Percentiles rank a stretch among this genome's conserved stretches.
Evolutionary conservation across 1,140 invertebrate species (phyloP).

Genomic region (Choristoneura fumiferana): DNA sequence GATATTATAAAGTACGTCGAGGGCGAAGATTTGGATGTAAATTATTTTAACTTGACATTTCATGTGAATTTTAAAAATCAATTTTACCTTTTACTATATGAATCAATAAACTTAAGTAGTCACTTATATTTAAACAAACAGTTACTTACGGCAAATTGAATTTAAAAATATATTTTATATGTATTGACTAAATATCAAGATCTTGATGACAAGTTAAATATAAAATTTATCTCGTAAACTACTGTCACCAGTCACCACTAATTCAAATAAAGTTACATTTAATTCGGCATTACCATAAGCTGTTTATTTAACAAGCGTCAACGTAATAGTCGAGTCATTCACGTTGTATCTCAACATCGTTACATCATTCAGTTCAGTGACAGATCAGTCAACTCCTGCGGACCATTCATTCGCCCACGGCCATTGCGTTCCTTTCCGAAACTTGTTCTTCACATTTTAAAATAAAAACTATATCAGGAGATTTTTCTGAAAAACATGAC

Average conservation of each 20-base stretch:
- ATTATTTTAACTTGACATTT: too few relatives aligned
- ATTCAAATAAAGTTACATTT: constrained; percentile 11
- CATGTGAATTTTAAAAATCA: too few relatives aligned
- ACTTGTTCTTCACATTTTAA: constrained; percentile 17
- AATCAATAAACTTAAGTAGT: too few relatives aligned
- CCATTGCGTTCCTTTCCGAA: constrained; percentile 22
- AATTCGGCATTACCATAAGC: constrained; percentile 7
- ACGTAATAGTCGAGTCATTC: constrained; percentile 33
- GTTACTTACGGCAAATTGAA: too few relatives aligned
- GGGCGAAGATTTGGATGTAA: too few relatives aligned
- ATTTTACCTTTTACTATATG: too few relatives aligned
- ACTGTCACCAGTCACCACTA: constrained; percentile 1
- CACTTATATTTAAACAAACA: too few relatives aligned
- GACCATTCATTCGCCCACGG: constrained; percentile 63
- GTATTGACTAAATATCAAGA: too few relatives aligned
- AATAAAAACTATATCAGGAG: constrained; percentile 6
- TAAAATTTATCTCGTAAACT: neutral
- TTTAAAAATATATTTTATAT: too few relatives aligned
- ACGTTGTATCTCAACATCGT: constrained; percentile 31
- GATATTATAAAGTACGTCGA: too few relatives aligned
- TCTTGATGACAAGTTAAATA: neutral
- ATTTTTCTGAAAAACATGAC: too few relatives aligned
- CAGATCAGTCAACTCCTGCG: constrained; percentile 60
- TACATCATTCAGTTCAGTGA: constrained; percentile 67
- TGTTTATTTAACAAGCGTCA: constrained; percentile 20